Evolutionary conservation across 2,113 vertebrate genomes (phyloP).

Genomic region (Holacanthus passer): DNA sequence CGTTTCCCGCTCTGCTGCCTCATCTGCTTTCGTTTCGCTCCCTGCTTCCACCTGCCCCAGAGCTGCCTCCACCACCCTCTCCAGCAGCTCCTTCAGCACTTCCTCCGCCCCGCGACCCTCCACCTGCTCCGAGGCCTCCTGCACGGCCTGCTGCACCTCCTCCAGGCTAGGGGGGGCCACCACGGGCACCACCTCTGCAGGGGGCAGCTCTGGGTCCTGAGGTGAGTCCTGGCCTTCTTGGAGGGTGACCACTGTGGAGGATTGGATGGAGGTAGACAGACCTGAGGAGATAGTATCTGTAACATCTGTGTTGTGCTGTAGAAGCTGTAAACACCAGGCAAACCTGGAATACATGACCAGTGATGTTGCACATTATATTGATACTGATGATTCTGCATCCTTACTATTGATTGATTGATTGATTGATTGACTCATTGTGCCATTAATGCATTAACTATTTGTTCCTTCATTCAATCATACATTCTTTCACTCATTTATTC

Average conservation of each 20-base stretch:
- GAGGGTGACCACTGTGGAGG: slow-evolving; percentile 40
- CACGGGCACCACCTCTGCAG: slow-evolving; percentile 53
- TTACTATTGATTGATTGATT: not conserved
- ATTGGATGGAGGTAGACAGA: slow-evolving; percentile 43
- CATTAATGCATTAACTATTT: not conserved
- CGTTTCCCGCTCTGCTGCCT: slow-evolving; percentile 13
- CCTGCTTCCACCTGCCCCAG: slow-evolving; percentile 54
- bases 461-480: not conserved
- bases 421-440: not conserved
- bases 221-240: slow-evolving; percentile 39
- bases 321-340: not conserved
- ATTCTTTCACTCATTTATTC: not conserved
- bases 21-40: slow-evolving; percentile 46
- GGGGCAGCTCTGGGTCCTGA: slow-evolving; percentile 41
- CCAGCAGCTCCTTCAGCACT: slow-evolving; percentile 74
- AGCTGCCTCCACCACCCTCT: slow-evolving; percentile 72
- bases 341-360: not conserved
- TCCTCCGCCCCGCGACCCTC: slow-evolving; percentile 64
- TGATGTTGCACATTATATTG: not conserved
- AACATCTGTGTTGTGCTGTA: not conserved
- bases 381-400: not conserved
- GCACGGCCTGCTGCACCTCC: slow-evolving; percentile 78
- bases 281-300: slow-evolving; percentile 48
- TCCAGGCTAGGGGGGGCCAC: slow-evolving; percentile 71
- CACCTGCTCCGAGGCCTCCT: slow-evolving; percentile 75